Evolutionary conservation across 2,113 vertebrate genomes (phyloP).

Genomic region (Rafetus swinhoei): DNA sequence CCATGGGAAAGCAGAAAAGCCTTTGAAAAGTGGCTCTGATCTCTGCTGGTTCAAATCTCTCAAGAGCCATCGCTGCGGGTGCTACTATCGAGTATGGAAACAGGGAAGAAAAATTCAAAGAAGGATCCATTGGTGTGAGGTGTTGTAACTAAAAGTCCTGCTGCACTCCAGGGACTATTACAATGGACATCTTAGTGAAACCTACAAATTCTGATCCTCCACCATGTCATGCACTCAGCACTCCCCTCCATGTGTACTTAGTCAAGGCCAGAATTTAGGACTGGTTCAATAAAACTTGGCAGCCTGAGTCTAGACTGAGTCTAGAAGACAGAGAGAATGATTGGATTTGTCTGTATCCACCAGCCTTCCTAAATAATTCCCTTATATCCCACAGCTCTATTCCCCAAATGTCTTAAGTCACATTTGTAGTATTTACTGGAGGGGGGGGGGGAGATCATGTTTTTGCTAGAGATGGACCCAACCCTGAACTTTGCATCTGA

Average conservation of each 20-base stretch:
- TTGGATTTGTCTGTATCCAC: not conserved
- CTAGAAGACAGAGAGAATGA: not conserved
- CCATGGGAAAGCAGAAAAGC: not conserved
- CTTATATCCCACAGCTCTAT: not conserved
- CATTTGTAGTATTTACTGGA: not conserved
- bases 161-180: not conserved
- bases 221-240: not conserved
- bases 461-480: not conserved
- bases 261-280: not conserved
- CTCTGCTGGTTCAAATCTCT: constrained; percentile 29
- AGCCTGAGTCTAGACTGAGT: not conserved
- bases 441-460: rapidly evolving
- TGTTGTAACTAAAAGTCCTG: not conserved
- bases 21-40: constrained; percentile 49
- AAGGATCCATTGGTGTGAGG: not conserved
- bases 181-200: not conserved
- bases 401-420: not conserved
- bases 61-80: not conserved
- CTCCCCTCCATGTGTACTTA: not conserved
- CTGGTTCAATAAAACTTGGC: not conserved
- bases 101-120: not conserved
- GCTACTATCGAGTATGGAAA: not conserved
- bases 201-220: not conserved
- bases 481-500: not conserved
- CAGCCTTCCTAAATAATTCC: not conserved